Base-by-base conservation (phyloP, 1,140 invertebrate species). In the Carposina sasakii region DNA sequence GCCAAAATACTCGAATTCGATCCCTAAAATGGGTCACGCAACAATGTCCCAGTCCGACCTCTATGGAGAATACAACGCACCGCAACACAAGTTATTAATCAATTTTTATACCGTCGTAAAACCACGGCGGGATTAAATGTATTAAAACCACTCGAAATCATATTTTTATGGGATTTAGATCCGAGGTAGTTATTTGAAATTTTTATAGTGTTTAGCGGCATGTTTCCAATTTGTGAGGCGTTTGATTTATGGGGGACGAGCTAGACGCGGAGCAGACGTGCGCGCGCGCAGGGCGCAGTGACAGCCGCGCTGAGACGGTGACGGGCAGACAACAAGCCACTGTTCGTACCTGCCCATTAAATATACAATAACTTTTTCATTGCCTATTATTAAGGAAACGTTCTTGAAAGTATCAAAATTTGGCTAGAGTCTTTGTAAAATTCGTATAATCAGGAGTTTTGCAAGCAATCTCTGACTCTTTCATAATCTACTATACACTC, bases 121-220 rank as follows among this genome's bases (percentile, higher is more conserved):
- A 69, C 67, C 63, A 53, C 60, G 60, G 48, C 60, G 64, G 74
- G 68, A 82, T 78, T 79, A 82, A 72, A 68, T 63, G 74, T 67
- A 79, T 78, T 76, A 82, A 72, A 69, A 53, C 60, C 60, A 67
- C 56, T 68, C 54, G 60, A 65, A 78, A 73, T 81, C 68, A 78
- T 76, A 75, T 74, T 73, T 79, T 81, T 77, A 81, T 73, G 73
- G 58, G 60, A 71, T 77, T 81, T 77, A 74, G 69, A 79, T 81
- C 74, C 69, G 60, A 57, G 60, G 58, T 71, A 71, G 68, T 76
- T 69, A 72, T 71, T 71, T 60, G 63, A 55, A 47, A 49, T 64
- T 75, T 76, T 73, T 76, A 72, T 67, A 67, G 62, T 62, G 60
- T 72, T 75, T 58, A 67, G 63, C 60, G 57, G 67, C 63, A 57